Percentiles rank a stretch among this genome's conserved stretches.
These are phyloP conservation scores for Dryadula phaetusa DNA, from an alignment of 2,888 invertebrate genomes.

Conservation along the genomic window DNA sequence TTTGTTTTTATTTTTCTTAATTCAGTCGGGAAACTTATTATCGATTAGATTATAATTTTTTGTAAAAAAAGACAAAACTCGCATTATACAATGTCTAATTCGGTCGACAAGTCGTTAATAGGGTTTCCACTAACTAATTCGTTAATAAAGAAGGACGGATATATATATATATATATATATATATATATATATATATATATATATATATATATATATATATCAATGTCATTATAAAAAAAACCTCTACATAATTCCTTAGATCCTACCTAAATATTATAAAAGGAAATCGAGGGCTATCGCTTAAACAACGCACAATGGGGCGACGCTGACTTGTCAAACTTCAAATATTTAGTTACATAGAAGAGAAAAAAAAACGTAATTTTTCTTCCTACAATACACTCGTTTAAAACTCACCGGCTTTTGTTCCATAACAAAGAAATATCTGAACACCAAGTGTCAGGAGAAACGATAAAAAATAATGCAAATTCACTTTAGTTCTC, in stretches of 20 bases:
- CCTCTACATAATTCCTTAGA: too few relatives aligned
- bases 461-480: constrained; percentile 42
- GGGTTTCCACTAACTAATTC: too few relatives aligned
- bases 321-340: constrained; percentile 18
- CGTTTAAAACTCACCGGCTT: constrained; percentile 64
- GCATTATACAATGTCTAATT: too few relatives aligned
- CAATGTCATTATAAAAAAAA: too few relatives aligned
- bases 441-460: constrained; percentile 68
- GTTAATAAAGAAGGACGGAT: too few relatives aligned
- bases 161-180: too few relatives aligned
- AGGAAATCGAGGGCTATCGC: not conserved
- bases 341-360: not conserved
- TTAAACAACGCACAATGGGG: not conserved
- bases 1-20: not conserved
- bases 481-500: constrained; percentile 47
- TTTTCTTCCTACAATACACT: constrained; percentile 12
- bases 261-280: not conserved
- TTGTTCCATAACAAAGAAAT: constrained; percentile 73
- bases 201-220: too few relatives aligned
- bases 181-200: too few relatives aligned
- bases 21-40: too few relatives aligned
- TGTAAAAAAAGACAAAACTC: too few relatives aligned
- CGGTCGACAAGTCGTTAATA: too few relatives aligned
- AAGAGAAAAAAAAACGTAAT: not conserved
- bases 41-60: too few relatives aligned